phyloP scores from a whole-genome alignment of 2,888 invertebrate species.

The Mantis religiosa region DNA sequence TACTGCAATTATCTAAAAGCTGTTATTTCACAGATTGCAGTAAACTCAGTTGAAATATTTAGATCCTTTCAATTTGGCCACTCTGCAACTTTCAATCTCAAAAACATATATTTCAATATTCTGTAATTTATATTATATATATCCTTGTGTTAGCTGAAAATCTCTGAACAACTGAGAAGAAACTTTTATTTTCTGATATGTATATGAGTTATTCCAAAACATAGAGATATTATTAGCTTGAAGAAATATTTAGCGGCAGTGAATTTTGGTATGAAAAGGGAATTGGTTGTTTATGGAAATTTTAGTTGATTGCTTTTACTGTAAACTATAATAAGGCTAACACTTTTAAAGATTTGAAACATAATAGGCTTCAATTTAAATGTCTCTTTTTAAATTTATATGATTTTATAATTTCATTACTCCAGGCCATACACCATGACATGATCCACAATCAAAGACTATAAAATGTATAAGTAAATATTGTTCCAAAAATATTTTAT shows the following conservation, averaged over 20 bases:
- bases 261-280: constrained; percentile 15
- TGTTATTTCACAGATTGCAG: not conserved
- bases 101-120: not conserved
- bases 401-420: not conserved
- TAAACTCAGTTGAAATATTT: not conserved
- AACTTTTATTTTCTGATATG: constrained; percentile 23
- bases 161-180: not conserved
- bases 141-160: not conserved
- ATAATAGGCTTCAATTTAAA: not conserved
- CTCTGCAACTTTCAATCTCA: not conserved
- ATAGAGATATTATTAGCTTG: not conserved
- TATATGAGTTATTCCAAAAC: not conserved
- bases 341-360: not conserved
- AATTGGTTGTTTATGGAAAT: not conserved
- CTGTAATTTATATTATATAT: not conserved
- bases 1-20: not conserved
- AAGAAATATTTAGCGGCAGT: constrained; percentile 1
- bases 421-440: constrained; percentile 12
- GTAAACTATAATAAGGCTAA: not conserved
- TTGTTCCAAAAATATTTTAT: constrained; percentile 15
- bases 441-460: constrained; percentile 12
- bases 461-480: constrained; percentile 13
- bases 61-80: not conserved
- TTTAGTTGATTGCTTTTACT: not conserved
- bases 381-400: constrained; percentile 1